These are phyloP conservation scores for Neogobius melanostomus DNA, from an alignment of 2,113 vertebrate genomes.

Conservation along the genomic window DNA sequence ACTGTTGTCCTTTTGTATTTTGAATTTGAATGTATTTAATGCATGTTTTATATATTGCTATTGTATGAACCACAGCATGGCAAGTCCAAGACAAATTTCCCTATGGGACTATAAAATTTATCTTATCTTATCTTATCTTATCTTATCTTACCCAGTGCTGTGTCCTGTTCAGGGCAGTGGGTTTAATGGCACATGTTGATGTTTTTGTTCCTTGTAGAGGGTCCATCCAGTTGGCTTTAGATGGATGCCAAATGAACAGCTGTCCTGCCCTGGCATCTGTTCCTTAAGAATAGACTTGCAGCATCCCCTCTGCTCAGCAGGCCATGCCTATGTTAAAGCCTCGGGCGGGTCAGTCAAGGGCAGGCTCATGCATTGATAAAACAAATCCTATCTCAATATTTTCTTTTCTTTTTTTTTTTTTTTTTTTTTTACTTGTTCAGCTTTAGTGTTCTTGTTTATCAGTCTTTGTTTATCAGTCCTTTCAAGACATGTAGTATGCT, in stretches of 20 bases:
- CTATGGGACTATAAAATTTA: no score
- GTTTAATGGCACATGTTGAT: conserved; percentile 62
- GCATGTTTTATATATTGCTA: no score
- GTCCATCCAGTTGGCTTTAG: conserved; percentile 54
- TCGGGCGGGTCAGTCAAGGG: conserved; percentile 65
- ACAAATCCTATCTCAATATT: conserved; percentile 12
- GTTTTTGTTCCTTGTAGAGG: conserved; percentile 61
- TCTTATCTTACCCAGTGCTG: background rate
- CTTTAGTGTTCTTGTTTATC: background rate
- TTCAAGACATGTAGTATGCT: background rate
- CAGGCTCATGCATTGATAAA: conserved; percentile 42
- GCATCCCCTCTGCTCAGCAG: conserved; percentile 59
- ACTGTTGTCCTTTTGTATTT: no score
- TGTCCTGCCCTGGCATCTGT: conserved; percentile 68
- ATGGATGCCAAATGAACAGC: conserved; percentile 67
- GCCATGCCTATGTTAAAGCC: conserved; percentile 53
- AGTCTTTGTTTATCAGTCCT: background rate
- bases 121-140: background rate
- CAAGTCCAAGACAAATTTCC: no score
- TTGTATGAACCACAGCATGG: no score
- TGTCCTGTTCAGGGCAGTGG: conserved; percentile 17
- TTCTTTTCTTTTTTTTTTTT: background rate
- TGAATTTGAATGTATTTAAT: no score
- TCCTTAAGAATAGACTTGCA: conserved; percentile 59
- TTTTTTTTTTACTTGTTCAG: background rate